Conservation (phyloP, 2,113 vertebrate species). For the Anas platyrhynchos region DNA sequence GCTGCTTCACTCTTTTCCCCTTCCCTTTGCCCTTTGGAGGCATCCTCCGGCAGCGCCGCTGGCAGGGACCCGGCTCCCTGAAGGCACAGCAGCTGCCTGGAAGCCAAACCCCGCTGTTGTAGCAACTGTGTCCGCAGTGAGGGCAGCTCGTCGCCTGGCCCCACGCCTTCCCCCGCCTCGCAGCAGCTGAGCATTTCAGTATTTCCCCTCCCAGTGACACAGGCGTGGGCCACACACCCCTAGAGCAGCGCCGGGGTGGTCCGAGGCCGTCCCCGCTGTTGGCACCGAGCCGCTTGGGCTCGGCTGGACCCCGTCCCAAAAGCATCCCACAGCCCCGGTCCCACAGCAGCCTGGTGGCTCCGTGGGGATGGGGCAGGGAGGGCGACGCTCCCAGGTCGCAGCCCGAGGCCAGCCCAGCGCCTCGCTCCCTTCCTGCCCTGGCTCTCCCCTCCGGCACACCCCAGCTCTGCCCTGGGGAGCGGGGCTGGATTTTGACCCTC, state of each 20-base stretch:
- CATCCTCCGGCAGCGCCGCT: conserved; percentile 50
- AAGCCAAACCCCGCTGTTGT: not conserved
- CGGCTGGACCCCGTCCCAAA: not conserved
- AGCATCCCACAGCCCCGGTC: rapidly evolving
- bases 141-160: not conserved
- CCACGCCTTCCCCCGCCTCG: not conserved
- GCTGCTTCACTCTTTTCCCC: conserved; percentile 9
- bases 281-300: no score
- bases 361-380: not conserved
- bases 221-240: rapidly evolving
- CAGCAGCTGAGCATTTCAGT: not conserved
- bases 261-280: not conserved
- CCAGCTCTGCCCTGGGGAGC: not conserved
- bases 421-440: not conserved
- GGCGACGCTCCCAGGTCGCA: not conserved
- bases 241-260: not conserved
- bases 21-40: conserved; percentile 73
- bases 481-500: not conserved
- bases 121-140: not conserved
- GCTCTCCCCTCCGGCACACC: not conserved
- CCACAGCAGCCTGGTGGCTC: not conserved
- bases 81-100: not conserved
- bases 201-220: not conserved
- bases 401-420: not conserved
- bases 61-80: not conserved